Conservation (phyloP, 2,797 vertebrate genomes). For the Numenius phaeopus region DNA sequence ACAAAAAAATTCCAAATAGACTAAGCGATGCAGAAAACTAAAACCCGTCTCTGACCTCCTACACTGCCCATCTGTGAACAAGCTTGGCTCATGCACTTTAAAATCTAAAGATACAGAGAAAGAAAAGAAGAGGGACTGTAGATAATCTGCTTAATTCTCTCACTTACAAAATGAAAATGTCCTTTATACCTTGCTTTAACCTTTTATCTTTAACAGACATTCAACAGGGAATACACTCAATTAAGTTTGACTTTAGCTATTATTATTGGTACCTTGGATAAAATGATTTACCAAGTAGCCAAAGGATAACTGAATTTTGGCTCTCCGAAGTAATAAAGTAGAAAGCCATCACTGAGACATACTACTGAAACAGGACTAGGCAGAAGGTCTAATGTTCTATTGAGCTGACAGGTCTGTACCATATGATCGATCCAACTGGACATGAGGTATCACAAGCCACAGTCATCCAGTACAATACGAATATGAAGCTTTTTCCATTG, state of each 20-base stretch:
- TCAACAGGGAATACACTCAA: background rate
- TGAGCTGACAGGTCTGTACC: background rate
- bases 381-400: background rate
- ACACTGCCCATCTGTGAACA: background rate
- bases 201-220: conserved; percentile 1
- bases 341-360: background rate
- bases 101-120: background rate
- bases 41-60: background rate
- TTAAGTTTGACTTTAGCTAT: conserved; percentile 23
- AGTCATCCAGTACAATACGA: background rate
- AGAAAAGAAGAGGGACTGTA: background rate
- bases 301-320: conserved; percentile 24
- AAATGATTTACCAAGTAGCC: conserved; percentile 20
- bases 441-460: background rate
- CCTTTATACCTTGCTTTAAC: conserved; percentile 7
- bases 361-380: background rate
- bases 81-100: background rate
- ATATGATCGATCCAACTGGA: background rate
- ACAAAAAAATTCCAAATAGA: background rate
- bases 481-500: background rate
- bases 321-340: background rate
- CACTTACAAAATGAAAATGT: conserved; percentile 4
- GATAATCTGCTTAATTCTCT: conserved; percentile 25
- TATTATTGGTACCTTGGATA: conserved; percentile 8
- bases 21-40: background rate